Percentiles rank a stretch among this genome's conserved stretches.
These are phyloP conservation scores for Drosophila pseudotalamancana DNA, from an alignment of 2,888 invertebrate species.

Conservation along the genomic window DNA sequence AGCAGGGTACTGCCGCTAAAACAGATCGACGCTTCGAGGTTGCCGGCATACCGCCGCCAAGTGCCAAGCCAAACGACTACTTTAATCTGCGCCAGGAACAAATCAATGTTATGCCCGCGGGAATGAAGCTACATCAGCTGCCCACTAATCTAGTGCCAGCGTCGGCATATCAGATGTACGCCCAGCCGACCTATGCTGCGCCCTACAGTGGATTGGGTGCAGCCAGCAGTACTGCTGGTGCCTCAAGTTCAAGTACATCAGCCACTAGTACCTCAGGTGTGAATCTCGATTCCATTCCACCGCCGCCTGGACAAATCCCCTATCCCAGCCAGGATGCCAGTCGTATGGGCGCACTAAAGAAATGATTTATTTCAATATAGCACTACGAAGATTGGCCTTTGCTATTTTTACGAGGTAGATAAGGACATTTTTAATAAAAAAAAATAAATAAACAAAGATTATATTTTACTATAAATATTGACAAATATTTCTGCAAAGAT, in stretches of 20 bases:
- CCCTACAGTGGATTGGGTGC: constrained; percentile 81
- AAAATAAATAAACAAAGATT: neutral
- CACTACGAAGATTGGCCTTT: neutral
- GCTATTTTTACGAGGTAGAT: neutral
- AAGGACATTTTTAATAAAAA: constrained; percentile 12
- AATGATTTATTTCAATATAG: constrained; percentile 51
- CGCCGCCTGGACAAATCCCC: constrained; percentile 87
- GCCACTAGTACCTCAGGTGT: constrained; percentile 43
- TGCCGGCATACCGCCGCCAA: constrained; percentile 90
- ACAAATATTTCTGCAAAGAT: neutral
- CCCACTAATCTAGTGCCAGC: constrained; percentile 83
- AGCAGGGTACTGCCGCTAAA: constrained; percentile 86
- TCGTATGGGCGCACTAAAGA: constrained; percentile 90
- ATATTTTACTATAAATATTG: neutral
- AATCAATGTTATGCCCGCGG: constrained; percentile 83
- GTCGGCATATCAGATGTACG: constrained; percentile 82
- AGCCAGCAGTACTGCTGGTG: constrained; percentile 82
- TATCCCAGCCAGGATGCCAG: constrained; percentile 99
- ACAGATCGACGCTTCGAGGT: constrained; percentile 87
- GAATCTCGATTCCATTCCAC: constrained; percentile 79
- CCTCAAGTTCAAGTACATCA: constrained; percentile 7
- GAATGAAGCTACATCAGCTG: constrained; percentile 84
- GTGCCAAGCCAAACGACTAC: constrained; percentile 87
- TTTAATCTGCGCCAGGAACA: constrained; percentile 86
- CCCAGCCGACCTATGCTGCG: constrained; percentile 83